Percentiles rank a stretch among this genome's conserved stretches.
Evolutionary conservation across 2,888 invertebrate species (phyloP).

Genomic region (Ommatoiulus sabulosus): DNA sequence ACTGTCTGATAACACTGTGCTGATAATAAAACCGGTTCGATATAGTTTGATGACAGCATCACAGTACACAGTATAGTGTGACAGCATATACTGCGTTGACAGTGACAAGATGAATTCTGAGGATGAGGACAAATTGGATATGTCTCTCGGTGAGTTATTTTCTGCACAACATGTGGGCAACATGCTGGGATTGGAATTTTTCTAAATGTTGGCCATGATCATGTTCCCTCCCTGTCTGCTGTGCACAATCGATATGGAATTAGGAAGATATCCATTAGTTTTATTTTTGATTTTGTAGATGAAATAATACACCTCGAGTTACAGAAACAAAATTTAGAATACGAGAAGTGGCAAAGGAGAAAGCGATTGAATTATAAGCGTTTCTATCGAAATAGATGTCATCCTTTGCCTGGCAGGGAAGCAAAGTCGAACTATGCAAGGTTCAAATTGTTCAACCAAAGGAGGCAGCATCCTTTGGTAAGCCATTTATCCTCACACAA

Average conservation of each 20-base stretch:
- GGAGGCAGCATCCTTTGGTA: not conserved
- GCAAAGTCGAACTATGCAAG: not conserved
- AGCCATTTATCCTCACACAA: not conserved
- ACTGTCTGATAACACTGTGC: too few relatives aligned
- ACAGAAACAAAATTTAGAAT: slow-evolving; percentile 29
- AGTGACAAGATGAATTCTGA: not conserved
- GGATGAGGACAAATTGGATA: not conserved
- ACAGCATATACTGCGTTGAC: not conserved
- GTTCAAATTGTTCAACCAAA: not conserved
- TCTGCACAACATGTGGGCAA: not conserved
- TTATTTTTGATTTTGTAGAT: not conserved
- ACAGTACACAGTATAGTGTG: too few relatives aligned
- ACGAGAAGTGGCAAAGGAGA: not conserved
- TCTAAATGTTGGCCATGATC: too few relatives aligned
- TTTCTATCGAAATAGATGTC: not conserved
- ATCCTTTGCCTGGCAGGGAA: not conserved
- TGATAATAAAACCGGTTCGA: too few relatives aligned
- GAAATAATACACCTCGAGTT: slow-evolving; percentile 1
- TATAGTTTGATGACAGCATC: too few relatives aligned
- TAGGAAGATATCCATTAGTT: not conserved
- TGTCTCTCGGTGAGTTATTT: slow-evolving; percentile 33
- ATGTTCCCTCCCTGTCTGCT: too few relatives aligned
- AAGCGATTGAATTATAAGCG: not conserved
- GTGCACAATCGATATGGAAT: not conserved
- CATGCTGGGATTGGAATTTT: too few relatives aligned